These are phyloP conservation scores for Sebastiscus tertius DNA, from an alignment of 2,797 vertebrate genomes.

Conservation along the genomic window DNA sequence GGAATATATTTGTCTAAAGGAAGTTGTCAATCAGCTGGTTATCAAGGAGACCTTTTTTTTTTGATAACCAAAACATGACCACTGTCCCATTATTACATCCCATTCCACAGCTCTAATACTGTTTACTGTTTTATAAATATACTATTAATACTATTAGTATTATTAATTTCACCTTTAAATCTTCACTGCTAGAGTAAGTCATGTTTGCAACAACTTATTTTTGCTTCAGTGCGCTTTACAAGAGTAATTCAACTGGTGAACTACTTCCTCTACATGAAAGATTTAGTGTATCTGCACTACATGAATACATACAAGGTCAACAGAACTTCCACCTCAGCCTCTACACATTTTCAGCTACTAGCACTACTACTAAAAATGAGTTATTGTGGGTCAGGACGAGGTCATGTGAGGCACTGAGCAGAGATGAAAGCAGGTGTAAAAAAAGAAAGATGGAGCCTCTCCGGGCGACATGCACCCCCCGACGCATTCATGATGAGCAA, in stretches of 20 bases:
- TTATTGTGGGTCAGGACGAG: background rate
- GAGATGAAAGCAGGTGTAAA: slow-evolving; percentile 13
- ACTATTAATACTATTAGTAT: background rate
- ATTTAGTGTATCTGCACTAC: background rate
- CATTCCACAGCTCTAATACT: background rate
- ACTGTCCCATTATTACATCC: background rate
- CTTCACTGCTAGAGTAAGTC: background rate
- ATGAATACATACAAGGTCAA: background rate
- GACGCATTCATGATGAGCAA: slow-evolving; percentile 49
- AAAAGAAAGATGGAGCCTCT: slow-evolving; percentile 3
- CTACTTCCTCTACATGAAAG: background rate
- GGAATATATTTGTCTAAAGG: background rate
- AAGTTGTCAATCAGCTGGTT: background rate
- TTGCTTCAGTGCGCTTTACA: background rate
- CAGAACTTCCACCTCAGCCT: background rate
- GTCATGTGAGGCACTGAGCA: background rate
- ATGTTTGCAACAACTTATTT: background rate
- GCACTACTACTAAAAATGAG: background rate
- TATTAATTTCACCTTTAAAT: background rate
- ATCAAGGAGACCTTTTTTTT: background rate
- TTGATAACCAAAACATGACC: background rate
- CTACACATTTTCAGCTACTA: background rate
- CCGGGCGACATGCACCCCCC: background rate
- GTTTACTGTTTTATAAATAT: background rate
- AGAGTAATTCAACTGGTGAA: background rate